Conservation (phyloP, 2,797 vertebrate species). For the Malacoraja senta region DNA sequence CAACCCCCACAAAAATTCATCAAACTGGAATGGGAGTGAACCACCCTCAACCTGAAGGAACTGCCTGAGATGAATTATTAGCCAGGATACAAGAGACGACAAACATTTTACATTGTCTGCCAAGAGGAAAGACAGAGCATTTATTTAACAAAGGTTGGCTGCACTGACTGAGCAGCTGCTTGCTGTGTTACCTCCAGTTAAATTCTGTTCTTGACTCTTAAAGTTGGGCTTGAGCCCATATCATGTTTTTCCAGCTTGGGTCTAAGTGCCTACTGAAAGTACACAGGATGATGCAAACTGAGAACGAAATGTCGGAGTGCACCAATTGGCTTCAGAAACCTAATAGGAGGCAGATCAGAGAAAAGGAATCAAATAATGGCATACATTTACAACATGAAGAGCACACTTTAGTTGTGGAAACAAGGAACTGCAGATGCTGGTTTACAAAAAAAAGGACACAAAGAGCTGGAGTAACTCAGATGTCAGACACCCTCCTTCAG, state of each 20-base stretch:
- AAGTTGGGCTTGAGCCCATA: neutral
- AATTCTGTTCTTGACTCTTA: neutral
- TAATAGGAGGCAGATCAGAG: neutral
- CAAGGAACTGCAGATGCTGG: no score
- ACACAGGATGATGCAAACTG: neutral
- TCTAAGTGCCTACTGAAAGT: neutral
- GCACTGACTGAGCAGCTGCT: neutral
- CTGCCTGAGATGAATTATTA: neutral
- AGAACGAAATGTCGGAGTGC: neutral
- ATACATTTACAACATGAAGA: no score
- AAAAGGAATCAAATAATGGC: neutral
- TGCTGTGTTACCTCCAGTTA: neutral
- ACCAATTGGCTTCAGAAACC: neutral
- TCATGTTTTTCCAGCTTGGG: neutral
- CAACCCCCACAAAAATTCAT: no score
- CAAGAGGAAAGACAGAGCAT: neutral
- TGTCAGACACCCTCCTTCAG: no score
- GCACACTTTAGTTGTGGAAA: no score
- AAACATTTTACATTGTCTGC: neutral
- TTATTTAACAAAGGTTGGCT: neutral
- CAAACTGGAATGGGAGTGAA: no score
- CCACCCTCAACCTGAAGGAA: no score
- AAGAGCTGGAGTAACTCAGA: no score
- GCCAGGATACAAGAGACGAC: neutral
- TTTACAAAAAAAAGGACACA: no score